phyloP scores from a whole-genome alignment of 2,888 invertebrate genomes.

The Galerucella calmariensis region DNA sequence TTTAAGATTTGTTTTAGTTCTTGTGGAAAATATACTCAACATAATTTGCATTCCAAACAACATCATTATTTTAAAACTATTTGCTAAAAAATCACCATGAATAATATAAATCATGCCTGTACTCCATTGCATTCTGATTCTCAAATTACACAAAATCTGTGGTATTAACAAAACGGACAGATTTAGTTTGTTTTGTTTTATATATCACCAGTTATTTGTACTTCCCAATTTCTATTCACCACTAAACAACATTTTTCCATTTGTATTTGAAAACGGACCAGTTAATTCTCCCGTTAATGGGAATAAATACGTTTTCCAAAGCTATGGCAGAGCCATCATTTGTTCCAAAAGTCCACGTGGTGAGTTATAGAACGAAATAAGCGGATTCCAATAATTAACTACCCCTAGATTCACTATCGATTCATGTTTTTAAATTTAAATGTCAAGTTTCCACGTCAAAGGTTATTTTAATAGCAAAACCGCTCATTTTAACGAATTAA shows the following conservation, averaged over 20 bases:
- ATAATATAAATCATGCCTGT: neutral
- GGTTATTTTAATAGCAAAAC: neutral
- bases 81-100: too few species aligned
- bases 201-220: neutral
- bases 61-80: too few species aligned
- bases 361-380: constrained; percentile 25
- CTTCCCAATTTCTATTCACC: neutral
- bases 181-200: neutral
- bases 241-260: constrained; percentile 34
- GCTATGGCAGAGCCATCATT: constrained; percentile 13
- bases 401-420: constrained; percentile 1
- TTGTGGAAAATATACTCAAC: too few species aligned
- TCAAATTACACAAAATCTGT: neutral
- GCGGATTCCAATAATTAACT: constrained; percentile 34
- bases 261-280: constrained; percentile 19
- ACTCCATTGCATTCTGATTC: neutral
- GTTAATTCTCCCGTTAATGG: constrained; percentile 22
- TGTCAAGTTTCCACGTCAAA: neutral
- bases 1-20: too few species aligned
- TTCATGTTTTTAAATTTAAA: neutral
- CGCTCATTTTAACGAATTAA: neutral
- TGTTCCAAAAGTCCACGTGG: constrained; percentile 15
- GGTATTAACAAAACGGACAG: neutral
- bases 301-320: constrained; percentile 24
- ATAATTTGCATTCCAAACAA: too few species aligned